A percentile compares a stretch with the other conserved stretches of the same genome.
phyloP scores from a whole-genome alignment of 2,888 invertebrate species.

The Trissolcus japonicus region DNA sequence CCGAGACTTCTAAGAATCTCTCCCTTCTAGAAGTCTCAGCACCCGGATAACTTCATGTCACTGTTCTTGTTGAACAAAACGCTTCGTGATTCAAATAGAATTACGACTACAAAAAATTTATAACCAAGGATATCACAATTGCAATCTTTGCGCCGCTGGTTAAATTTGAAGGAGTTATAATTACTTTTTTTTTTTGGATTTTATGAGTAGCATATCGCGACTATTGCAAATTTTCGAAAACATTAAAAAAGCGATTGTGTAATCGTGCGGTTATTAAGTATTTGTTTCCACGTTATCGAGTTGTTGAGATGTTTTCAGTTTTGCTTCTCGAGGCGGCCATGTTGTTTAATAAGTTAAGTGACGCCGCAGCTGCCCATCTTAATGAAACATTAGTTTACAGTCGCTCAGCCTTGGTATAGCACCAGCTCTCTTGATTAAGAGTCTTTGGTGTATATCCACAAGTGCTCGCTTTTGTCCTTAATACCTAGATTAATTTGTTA shows the following conservation, averaged over 20 bases:
- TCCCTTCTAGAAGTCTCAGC: slow-evolving; percentile 53
- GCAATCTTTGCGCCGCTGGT: not conserved
- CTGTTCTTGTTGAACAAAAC: slow-evolving; percentile 50
- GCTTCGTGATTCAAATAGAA: slow-evolving; percentile 21
- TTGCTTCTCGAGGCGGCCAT: slow-evolving; percentile 65
- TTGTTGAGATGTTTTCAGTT: slow-evolving; percentile 56
- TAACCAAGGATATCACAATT: not conserved
- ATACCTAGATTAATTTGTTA: slow-evolving; percentile 18
- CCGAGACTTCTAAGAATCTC: slow-evolving; percentile 65
- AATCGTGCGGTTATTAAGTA: slow-evolving; percentile 66
- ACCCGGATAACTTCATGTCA: slow-evolving; percentile 63
- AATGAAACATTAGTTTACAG: slow-evolving; percentile 75
- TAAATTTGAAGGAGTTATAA: too few species aligned
- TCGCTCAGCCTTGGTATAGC: slow-evolving; percentile 62
- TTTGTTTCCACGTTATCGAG: slow-evolving; percentile 55
- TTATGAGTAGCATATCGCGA: not conserved
- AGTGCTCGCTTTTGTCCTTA: slow-evolving; percentile 23
- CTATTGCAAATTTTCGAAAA: not conserved
- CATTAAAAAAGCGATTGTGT: slow-evolving; percentile 56
- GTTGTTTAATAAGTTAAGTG: slow-evolving; percentile 76
- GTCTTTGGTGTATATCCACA: slow-evolving; percentile 35
- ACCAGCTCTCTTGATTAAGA: slow-evolving; percentile 57
- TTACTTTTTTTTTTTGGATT: not conserved
- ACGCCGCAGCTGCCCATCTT: slow-evolving; percentile 75
- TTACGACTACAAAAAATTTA: slow-evolving; percentile 14